phyloP scores from a whole-genome alignment of 2,888 invertebrate genomes.

The Dynastes grantii region DNA sequence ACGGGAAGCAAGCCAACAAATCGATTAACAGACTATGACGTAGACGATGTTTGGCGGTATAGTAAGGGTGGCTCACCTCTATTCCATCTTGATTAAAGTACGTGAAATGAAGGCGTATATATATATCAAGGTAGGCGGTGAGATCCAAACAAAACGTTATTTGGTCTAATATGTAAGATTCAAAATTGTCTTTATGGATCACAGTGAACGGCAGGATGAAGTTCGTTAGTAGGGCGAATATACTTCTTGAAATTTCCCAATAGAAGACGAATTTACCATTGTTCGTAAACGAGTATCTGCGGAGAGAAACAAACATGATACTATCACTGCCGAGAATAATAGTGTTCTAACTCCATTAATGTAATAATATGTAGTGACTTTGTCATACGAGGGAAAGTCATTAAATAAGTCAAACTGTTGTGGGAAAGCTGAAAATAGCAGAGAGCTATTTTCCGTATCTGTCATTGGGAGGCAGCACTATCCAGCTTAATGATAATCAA shows the following conservation, averaged over 20 bases:
- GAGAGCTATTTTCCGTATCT: too few species aligned
- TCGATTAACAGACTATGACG: slow-evolving; percentile 58
- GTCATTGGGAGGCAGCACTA: too few species aligned
- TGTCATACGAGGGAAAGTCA: too few species aligned
- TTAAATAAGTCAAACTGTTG: too few species aligned
- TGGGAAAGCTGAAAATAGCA: too few species aligned
- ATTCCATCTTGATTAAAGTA: slow-evolving; percentile 58
- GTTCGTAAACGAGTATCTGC: slow-evolving; percentile 51
- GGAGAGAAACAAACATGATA: not conserved
- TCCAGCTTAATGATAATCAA: too few species aligned
- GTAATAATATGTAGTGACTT: too few species aligned
- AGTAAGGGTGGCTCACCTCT: slow-evolving; percentile 59
- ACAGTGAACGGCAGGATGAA: slow-evolving; percentile 52
- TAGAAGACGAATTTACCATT: slow-evolving; percentile 56
- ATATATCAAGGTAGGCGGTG: slow-evolving; percentile 57
- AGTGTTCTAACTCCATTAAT: too few species aligned
- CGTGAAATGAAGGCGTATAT: slow-evolving; percentile 58
- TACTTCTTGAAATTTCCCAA: slow-evolving; percentile 57
- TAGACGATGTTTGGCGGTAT: slow-evolving; percentile 58
- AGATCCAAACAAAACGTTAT: slow-evolving; percentile 53
- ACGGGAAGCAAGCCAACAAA: slow-evolving; percentile 58
- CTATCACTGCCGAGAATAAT: too few species aligned
- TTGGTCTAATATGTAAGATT: not conserved
- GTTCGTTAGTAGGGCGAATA: slow-evolving; percentile 50
- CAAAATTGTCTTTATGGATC: not conserved